Evolutionary conservation across 92 coral and sea anemone genomes (phyloP).

Genomic region (Phymanthus crucifer): DNA sequence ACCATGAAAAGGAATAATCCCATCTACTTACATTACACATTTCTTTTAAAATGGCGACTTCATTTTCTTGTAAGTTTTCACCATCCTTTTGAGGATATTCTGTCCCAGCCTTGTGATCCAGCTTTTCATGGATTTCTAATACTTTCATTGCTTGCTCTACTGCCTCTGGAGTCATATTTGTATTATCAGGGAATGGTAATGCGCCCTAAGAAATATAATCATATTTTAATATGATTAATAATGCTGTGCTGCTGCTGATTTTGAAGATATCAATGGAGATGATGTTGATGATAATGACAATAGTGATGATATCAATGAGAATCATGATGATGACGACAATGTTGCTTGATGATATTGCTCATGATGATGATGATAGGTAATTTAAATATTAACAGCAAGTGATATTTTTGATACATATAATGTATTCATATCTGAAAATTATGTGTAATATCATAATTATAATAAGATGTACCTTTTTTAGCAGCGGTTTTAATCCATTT

Average conservation of each 20-base stretch:
- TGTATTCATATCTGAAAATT: too few relatives aligned
- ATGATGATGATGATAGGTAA: background rate
- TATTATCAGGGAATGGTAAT: slow-evolving; percentile 68
- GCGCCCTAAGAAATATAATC: slow-evolving; percentile 34
- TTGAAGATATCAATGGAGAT: too few relatives aligned
- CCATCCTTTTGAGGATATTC: slow-evolving; percentile 34
- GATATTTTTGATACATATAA: too few relatives aligned
- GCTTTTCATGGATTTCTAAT: slow-evolving; percentile 83
- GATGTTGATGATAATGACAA: background rate
- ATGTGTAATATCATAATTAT: too few relatives aligned
- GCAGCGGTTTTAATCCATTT: slow-evolving; percentile 69
- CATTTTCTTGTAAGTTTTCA: slow-evolving; percentile 66
- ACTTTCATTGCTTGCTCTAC: slow-evolving; percentile 93
- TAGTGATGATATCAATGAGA: background rate
- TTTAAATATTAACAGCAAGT: too few relatives aligned
- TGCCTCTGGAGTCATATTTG: slow-evolving; percentile 81
- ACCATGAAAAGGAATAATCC: background rate
- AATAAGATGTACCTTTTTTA: slow-evolving; percentile 61
- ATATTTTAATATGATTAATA: too few relatives aligned
- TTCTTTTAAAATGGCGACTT: slow-evolving; percentile 94
- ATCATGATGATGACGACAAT: too few relatives aligned
- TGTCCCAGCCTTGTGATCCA: slow-evolving; percentile 51
- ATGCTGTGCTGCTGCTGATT: too few relatives aligned
- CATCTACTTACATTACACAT: slow-evolving; percentile 93
- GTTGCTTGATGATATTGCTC: too few relatives aligned